A percentile compares a stretch with the other conserved stretches of the same genome.
phyloP scores from a whole-genome alignment of 1,140 invertebrate species.

The Hyles vespertilio region DNA sequence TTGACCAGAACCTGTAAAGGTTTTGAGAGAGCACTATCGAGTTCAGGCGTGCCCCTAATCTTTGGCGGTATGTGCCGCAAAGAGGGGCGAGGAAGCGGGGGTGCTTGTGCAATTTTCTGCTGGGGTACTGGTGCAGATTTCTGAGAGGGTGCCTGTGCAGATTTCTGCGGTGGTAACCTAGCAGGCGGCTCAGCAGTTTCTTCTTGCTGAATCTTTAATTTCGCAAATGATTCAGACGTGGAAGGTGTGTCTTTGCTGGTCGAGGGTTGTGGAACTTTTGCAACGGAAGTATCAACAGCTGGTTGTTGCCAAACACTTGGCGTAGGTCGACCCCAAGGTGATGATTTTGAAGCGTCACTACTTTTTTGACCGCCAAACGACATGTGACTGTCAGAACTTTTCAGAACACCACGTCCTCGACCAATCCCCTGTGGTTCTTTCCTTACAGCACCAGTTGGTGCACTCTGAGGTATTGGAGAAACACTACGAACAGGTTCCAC shows the following conservation, averaged over 20 bases:
- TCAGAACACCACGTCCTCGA: no score
- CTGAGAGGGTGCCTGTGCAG: neutral
- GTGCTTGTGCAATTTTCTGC: conserved; percentile 17
- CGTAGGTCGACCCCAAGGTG: no score
- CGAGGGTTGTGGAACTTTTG: neutral
- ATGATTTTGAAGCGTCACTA: no score
- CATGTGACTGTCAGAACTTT: no score
- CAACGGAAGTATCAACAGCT: neutral
- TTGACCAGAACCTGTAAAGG: conserved; percentile 40
- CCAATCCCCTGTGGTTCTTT: no score
- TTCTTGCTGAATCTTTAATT: neutral
- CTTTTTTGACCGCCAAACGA: no score
- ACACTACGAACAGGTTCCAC: no score
- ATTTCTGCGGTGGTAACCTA: no score
- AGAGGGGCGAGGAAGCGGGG: neutral
- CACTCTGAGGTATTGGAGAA: no score
- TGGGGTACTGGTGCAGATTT: conserved; percentile 6
- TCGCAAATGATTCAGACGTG: neutral
- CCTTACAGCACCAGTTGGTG: no score
- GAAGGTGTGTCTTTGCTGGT: neutral
- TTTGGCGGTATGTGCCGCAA: conserved; percentile 36
- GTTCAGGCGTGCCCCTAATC: conserved; percentile 17
- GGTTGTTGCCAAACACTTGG: no score
- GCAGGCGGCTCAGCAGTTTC: neutral
- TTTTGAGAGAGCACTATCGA: conserved; percentile 16